phyloP scores from a whole-genome alignment of 2,888 invertebrate species.

The Oxycera nigricornis region DNA sequence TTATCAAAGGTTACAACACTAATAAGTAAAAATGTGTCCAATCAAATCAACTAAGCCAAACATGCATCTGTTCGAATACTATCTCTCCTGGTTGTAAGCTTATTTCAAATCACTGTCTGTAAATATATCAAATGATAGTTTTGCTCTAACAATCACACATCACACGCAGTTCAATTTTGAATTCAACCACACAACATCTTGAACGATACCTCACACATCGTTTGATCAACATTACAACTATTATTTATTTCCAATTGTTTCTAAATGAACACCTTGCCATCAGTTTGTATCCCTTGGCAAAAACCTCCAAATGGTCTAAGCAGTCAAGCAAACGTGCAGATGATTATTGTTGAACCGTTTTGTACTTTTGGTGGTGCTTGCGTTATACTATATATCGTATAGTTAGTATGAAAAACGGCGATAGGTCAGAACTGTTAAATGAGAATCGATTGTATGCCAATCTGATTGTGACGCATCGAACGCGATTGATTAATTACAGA shows the following conservation, averaged over 20 bases:
- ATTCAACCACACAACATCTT: neutral
- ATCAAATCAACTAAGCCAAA: too few species aligned
- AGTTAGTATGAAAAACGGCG: slow-evolving; percentile 23
- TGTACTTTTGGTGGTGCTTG: neutral
- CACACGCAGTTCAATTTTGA: too few species aligned
- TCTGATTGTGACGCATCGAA: slow-evolving; percentile 38
- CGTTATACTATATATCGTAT: neutral
- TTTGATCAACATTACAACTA: slow-evolving; percentile 24
- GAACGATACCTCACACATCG: slow-evolving; percentile 31
- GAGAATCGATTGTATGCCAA: slow-evolving; percentile 39
- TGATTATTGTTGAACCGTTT: slow-evolving; percentile 23
- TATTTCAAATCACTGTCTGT: neutral
- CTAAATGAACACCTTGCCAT: slow-evolving; percentile 19
- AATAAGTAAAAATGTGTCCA: too few species aligned
- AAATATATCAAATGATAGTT: too few species aligned
- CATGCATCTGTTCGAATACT: too few species aligned
- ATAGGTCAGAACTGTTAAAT: slow-evolving; percentile 40
- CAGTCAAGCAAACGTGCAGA: neutral
- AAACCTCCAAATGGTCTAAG: neutral
- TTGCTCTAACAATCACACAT: too few species aligned
- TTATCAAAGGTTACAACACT: too few species aligned
- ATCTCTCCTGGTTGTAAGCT: too few species aligned
- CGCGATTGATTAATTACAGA: slow-evolving; percentile 30
- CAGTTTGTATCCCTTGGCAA: neutral
- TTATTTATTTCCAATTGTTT: slow-evolving; percentile 16